A percentile compares a stretch with the other conserved stretches of the same genome.
phyloP scores from a whole-genome alignment of 2,113 vertebrate species.

The Seriola dumerili region DNA sequence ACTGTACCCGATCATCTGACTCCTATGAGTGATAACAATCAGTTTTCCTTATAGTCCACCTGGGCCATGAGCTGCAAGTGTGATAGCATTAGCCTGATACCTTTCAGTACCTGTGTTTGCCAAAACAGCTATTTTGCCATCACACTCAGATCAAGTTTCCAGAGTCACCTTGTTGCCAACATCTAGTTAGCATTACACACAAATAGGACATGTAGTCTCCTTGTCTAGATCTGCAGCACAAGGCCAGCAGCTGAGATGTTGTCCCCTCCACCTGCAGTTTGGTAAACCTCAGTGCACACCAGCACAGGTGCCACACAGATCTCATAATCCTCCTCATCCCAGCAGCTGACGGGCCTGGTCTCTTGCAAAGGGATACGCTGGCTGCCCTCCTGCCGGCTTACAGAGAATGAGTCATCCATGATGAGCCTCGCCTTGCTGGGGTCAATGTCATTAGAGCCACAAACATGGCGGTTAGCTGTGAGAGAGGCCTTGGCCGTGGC shows the following conservation, averaged over 20 bases:
- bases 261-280: slow-evolving; percentile 89
- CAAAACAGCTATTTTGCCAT: slow-evolving; percentile 27
- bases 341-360: slow-evolving; percentile 87
- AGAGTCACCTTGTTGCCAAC: slow-evolving; percentile 28
- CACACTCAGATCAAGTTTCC: slow-evolving; percentile 43
- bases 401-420: slow-evolving; percentile 89
- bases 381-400: slow-evolving; percentile 85
- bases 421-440: slow-evolving; percentile 87
- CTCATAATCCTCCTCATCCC: slow-evolving; percentile 86
- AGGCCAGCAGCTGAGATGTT: slow-evolving; percentile 89
- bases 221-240: slow-evolving; percentile 86
- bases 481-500: slow-evolving; percentile 89
- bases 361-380: slow-evolving; percentile 85
- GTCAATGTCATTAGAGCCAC: slow-evolving; percentile 87
- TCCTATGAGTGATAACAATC: slow-evolving; percentile 26
- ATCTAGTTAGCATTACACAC: slow-evolving; percentile 14
- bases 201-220: slow-evolving; percentile 4
- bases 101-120: slow-evolving; percentile 9
- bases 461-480: slow-evolving; percentile 89
- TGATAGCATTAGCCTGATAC: slow-evolving; percentile 33
- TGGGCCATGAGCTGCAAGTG: slow-evolving; percentile 19
- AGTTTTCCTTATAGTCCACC: slow-evolving; percentile 25
- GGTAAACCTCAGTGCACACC: slow-evolving; percentile 90
- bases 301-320: slow-evolving; percentile 89
- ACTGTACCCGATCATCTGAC: slow-evolving; percentile 42